phyloP scores from a whole-genome alignment of 2,888 invertebrate genomes.

The Rotaria macrura region DNA sequence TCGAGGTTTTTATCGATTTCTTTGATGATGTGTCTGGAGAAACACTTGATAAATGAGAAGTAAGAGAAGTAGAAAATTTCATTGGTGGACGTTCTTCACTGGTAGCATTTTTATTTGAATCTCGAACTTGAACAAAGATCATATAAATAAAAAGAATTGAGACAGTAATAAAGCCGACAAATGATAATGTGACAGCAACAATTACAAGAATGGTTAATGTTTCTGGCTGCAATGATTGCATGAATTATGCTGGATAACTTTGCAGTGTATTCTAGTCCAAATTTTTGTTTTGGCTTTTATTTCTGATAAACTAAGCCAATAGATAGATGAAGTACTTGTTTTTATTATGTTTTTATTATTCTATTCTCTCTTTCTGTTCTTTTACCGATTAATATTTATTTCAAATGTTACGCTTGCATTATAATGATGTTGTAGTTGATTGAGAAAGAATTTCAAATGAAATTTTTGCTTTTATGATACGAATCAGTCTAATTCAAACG shows the following conservation, averaged over 20 bases:
- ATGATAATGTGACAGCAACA: not conserved
- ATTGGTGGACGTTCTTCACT: too few relatives aligned
- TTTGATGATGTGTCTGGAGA: not conserved
- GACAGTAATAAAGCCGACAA: not conserved
- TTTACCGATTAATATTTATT: not conserved
- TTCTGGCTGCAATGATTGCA: not conserved
- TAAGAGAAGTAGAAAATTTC: too few relatives aligned
- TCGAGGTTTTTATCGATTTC: accelerated
- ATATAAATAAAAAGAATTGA: not conserved
- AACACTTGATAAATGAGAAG: too few relatives aligned
- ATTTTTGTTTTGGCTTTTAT: not conserved
- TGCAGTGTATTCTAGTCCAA: not conserved
- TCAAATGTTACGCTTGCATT: too few relatives aligned
- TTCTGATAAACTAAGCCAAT: not conserved
- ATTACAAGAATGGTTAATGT: not conserved
- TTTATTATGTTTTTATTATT: not conserved
- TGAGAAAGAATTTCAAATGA: too few relatives aligned
- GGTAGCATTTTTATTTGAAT: too few relatives aligned
- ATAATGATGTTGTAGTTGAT: too few relatives aligned
- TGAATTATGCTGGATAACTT: not conserved
- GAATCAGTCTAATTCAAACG: too few relatives aligned
- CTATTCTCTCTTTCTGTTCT: not conserved
- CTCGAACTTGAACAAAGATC: not conserved
- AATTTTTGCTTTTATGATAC: too few relatives aligned
- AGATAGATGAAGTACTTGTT: not conserved